A percentile compares a stretch with the other conserved stretches of the same genome.
These are phyloP conservation scores for Proctacanthus coquilletti DNA, from an alignment of 1,140 invertebrate genomes.

Conservation along the genomic window DNA sequence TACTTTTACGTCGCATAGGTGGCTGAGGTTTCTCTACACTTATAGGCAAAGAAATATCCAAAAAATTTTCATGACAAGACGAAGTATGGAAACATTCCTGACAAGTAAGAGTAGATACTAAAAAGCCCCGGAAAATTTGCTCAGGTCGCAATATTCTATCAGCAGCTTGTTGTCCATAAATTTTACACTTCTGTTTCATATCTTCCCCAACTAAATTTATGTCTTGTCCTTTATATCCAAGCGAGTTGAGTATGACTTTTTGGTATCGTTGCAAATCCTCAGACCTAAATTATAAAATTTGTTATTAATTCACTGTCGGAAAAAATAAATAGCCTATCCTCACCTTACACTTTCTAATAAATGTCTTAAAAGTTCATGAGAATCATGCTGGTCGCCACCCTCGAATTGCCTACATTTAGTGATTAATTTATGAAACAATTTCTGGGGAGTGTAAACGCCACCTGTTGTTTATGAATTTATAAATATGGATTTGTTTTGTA, in stretches of 20 bases:
- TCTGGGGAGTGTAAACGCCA: slow-evolving; percentile 50
- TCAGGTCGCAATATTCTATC: slow-evolving; percentile 68
- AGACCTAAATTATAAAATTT: slow-evolving; percentile 25
- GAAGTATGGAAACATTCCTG: slow-evolving; percentile 75
- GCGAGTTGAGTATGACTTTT: slow-evolving; percentile 51
- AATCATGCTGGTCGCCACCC: slow-evolving; percentile 91
- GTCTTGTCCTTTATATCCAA: slow-evolving; percentile 49
- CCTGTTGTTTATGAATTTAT: slow-evolving; percentile 8
- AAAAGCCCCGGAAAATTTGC: slow-evolving; percentile 72
- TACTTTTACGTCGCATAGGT: slow-evolving; percentile 34
- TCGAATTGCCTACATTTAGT: slow-evolving; percentile 69
- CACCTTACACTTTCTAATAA: slow-evolving; percentile 68
- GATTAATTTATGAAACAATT: slow-evolving; percentile 59
- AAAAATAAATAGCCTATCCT: slow-evolving; percentile 10
- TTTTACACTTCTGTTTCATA: slow-evolving; percentile 56
- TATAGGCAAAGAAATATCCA: slow-evolving; percentile 86
- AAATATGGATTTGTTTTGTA: not conserved
- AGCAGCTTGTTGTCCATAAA: slow-evolving; percentile 66
- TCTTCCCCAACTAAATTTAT: slow-evolving; percentile 56
- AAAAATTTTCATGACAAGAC: slow-evolving; percentile 76
- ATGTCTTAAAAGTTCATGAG: slow-evolving; percentile 85
- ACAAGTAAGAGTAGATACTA: slow-evolving; percentile 80
- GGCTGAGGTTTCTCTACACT: slow-evolving; percentile 53
- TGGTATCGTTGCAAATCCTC: slow-evolving; percentile 61
- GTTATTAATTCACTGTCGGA: not conserved